Evolutionary conservation across 2,888 invertebrate species (phyloP), one percentile per base, ranked within the genome.

Genomic region (Drosophila koepferae): DNA sequence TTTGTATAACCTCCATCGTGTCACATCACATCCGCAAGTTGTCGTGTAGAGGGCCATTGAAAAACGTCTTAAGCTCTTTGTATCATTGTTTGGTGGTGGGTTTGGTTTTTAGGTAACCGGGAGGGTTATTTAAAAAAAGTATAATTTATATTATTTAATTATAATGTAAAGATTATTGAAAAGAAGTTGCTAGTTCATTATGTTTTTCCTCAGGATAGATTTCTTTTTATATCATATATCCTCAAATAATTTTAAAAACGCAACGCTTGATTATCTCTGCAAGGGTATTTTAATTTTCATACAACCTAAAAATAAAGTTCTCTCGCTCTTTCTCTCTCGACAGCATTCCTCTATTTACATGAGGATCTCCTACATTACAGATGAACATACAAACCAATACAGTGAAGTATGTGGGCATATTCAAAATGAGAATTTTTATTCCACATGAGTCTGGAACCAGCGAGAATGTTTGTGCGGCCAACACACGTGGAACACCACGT

Each of bases 11-110:
- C 74, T 73, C 68, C 55, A 44, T 48, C 67, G 14, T 48, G 58
- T 58, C 48, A 59, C 54, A 38, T 48, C 48, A 63, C 44, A 74
- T 77, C 67, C 62, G 59, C 16, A 41, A 49, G 36, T 23, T n/a
- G 46, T 28, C n/a, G 28, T 43, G 5, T 31, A 34, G 28, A 12
- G 16, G 38, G 8, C 43, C 56, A 79, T 86, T 79, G 74, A 80
- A 85, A 87, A 78, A 74, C 78, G 54, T 64, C 58, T 77, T 72
- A 77, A 88, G 90, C 91, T 91, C 91, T 91, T 89, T 91, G 84
- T 86, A 73, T 77, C 74, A 91, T 61, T 40, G 14, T 72, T 91
- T 91, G 86, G 80, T 89, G 84, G 84, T 5, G 61, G 71, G 74
- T n/a, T 55, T 53, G 38, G 54, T 28, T 40, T 28, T 41, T 12